Base-by-base conservation (phyloP, 2,888 invertebrate genomes). In the Orthosia gothica region DNA sequence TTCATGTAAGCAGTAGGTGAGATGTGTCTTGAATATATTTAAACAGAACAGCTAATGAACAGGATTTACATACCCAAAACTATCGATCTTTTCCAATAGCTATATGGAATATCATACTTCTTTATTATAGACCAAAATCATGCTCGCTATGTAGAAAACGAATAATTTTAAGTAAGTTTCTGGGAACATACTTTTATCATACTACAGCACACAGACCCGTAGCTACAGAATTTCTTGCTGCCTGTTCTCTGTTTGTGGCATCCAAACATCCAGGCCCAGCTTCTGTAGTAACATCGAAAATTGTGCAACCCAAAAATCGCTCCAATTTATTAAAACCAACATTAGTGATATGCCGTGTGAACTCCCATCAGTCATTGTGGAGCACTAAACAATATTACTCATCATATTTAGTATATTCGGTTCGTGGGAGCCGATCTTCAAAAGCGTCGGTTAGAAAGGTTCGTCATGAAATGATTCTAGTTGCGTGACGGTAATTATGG, bases 401-500 rank as follows among this genome's bases (percentile, higher is more conserved):
- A 87, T 88, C 85, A 88, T 80, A 85, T 78, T 78, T 78, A 63
- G 77, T 74, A 61, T 80, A 80, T 87, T 85, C 78, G 76, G 78
- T 69, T 84, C 90, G 91, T 91, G 91, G 90, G 91, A 88, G 81
- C 65, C 76, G 75, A 87, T 88, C 86, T 84, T 82, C 79, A 76
- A 87, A 86, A 85, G 72, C 64, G 79, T 83, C 78, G 74, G 86
- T 85, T 88, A 89, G 88, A 88, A 89, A 91, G 86, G 88, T 85
- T 82, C 84, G 84, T 86, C 85, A 83, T 87, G 82, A 82, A 83
- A 83, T 82, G 87, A 86, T 87, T 82, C 81, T 79, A 82, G 87
- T 92, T 93, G 95, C 95, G 94, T 95, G 95, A 92, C 91, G 89
- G 84, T 94, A 95, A 95, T 95, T 92, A 92, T 89, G 84, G 74